Conservation (phyloP, 2,888 invertebrate genomes). For the Apodemia duryi region DNA sequence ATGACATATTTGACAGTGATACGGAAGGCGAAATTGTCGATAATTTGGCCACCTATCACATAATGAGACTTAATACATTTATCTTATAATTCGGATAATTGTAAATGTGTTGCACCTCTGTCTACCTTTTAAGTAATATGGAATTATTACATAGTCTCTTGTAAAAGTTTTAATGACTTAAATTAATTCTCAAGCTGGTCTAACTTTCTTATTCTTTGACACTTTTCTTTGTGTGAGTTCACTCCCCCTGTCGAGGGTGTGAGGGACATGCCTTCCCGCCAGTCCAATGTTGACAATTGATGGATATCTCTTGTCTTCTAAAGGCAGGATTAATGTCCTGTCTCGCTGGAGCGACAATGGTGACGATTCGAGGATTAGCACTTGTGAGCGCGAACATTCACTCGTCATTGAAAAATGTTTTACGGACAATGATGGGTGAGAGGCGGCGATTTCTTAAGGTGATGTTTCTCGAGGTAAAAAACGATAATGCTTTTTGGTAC, state of each 20-base stretch:
- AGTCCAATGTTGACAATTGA: conserved; percentile 78
- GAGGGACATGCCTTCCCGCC: conserved; percentile 47
- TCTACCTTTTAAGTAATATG: no score
- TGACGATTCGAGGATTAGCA: conserved; percentile 62
- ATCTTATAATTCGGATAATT: no score
- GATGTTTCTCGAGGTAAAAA: conserved; percentile 22
- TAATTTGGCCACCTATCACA: no score
- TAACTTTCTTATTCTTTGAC: conserved; percentile 49
- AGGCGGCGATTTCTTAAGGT: conserved; percentile 25
- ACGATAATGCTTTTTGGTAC: not conserved
- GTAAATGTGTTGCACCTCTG: no score
- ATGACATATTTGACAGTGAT: no score
- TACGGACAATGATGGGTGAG: conserved; percentile 28
- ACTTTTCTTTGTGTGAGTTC: conserved; percentile 50
- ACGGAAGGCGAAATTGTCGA: no score
- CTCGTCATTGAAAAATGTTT: conserved; percentile 34
- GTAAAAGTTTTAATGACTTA: not conserved
- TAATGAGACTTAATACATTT: no score
- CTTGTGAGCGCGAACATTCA: conserved; percentile 42
- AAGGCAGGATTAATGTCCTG: conserved; percentile 76
- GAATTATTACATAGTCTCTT: no score
- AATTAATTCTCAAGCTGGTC: not conserved
- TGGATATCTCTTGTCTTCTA: conserved; percentile 77
- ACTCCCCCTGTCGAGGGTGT: conserved; percentile 41
- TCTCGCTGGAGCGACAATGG: conserved; percentile 58